Evolutionary conservation across 2,888 invertebrate genomes (phyloP), one percentile per base, ranked within the genome.

Genomic region (Ceramica pisi): DNA sequence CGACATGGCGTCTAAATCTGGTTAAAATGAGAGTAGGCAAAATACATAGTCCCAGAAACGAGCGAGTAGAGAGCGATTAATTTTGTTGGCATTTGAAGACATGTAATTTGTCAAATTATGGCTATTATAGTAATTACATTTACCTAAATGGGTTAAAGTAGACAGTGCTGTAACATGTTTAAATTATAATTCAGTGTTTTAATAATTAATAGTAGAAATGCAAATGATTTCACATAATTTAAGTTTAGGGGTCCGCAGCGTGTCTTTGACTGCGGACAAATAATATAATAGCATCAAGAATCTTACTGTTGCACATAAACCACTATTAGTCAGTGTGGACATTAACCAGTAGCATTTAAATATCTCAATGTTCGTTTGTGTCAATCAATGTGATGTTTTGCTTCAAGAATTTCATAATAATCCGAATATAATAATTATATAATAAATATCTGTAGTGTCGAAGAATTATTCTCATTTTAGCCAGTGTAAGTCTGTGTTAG

Each of bases 401-500:
- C 78, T 84, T 82, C 75, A 71, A 60, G 50, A 76, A 73, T 64
- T 82, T 81, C 71, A 78, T 73, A 69, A 76, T 75, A 77, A 68
- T 78, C 82, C 75, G 71, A 82, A 82, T 84, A 77, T 78, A 67
- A 74, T 81, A 73, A 76, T 79, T 67, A 71, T 82, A 66, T 71
- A 71, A 38, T 72, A 67, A 71, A 81, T 78, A 75, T 70, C 71
- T 83, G 84, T 88, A 87, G 85, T 85, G 81, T 86, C 79, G 75
- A 83, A 80, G 81, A 81, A 75, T 77, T 81, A 86, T 86, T 92
- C 92, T 94, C 94, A 92, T 92, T 94, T 92, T 90, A 93, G 90
- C 92, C 93, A 88, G 91, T 82, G 73, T 86, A 86, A 88, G 85
- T 93, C 90, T 91, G 90, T 93, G 92, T 93, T 93, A 93, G 93